Conservation (phyloP, 2,888 invertebrate genomes). For the Steromphala cineraria region DNA sequence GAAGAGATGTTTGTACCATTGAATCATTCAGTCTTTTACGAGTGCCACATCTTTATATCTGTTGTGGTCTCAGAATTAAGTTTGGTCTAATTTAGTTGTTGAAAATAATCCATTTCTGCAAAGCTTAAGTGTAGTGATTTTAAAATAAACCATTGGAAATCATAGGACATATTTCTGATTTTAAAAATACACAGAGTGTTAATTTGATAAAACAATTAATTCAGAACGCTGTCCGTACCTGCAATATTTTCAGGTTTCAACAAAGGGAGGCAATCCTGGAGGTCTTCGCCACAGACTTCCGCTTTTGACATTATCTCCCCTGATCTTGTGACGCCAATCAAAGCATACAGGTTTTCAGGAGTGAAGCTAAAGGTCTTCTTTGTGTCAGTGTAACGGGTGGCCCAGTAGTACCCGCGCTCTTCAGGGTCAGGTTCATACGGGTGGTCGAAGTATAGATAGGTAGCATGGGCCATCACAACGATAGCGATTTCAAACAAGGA, state of each 20-base stretch:
- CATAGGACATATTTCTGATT: no score
- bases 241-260: conserved; percentile 59
- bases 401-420: conserved; percentile 64
- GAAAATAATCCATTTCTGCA: no score
- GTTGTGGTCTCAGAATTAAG: no score
- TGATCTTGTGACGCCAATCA: conserved; percentile 35
- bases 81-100: no score
- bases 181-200: no score
- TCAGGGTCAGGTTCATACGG: conserved; percentile 62
- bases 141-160: no score
- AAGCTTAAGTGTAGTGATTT: no score
- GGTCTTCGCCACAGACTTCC: conserved; percentile 47
- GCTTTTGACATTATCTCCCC: conserved; percentile 34
- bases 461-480: conserved; percentile 59
- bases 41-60: no score
- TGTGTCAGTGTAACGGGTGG: conserved; percentile 52
- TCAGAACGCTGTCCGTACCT: conserved; percentile 48
- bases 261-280: conserved; percentile 50
- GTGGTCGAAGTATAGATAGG: conserved; percentile 62
- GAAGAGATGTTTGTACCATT: not conserved
- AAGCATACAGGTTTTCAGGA: conserved; percentile 49
- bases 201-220: no score
- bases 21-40: no score
- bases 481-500: conserved; percentile 16
- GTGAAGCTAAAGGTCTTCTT: conserved; percentile 49